Evolutionary conservation across 2,113 vertebrate genomes (phyloP).

Genomic region (Silurus glanis): DNA sequence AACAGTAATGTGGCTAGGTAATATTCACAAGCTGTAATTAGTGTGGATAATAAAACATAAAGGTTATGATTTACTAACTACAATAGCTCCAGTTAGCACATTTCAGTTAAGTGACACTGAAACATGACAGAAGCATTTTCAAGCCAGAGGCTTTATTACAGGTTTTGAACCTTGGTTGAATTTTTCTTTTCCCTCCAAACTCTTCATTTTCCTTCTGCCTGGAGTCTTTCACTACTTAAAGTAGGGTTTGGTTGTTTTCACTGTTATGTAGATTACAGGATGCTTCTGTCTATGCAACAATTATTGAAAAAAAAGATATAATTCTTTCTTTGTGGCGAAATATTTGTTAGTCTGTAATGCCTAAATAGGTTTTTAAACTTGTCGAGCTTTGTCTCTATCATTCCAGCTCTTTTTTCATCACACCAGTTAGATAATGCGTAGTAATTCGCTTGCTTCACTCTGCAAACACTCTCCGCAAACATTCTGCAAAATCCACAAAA

Average conservation of each 20-base stretch:
- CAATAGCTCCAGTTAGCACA: conserved; percentile 6
- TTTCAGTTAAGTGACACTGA: conserved; percentile 4
- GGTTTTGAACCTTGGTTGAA: neutral
- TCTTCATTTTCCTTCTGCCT: neutral
- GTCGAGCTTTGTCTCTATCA: conserved; percentile 34
- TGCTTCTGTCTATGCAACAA: conserved; percentile 34
- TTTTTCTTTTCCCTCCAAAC: neutral
- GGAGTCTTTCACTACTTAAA: conserved; percentile 21
- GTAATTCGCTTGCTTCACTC: conserved; percentile 56
- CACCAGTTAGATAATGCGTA: conserved; percentile 52
- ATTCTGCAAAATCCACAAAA: conserved; percentile 40
- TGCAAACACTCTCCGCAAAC: conserved; percentile 2
- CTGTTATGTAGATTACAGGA: conserved; percentile 40
- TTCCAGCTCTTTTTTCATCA: conserved; percentile 45
- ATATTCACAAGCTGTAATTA: conserved; percentile 1
- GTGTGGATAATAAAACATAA: conserved; percentile 1
- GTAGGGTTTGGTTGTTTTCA: conserved; percentile 29
- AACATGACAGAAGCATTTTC: conserved; percentile 6
- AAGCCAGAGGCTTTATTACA: neutral
- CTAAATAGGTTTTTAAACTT: conserved; percentile 29
- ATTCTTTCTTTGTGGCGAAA: conserved; percentile 42
- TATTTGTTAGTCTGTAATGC: conserved; percentile 34
- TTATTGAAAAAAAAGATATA: conserved; percentile 21
- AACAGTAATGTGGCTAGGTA: neutral
- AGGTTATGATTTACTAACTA: conserved; percentile 10